A percentile compares a stretch with the other conserved stretches of the same genome.
These are phyloP conservation scores for Mastomys coucha DNA, from an alignment of 2,113 vertebrate genomes.

Conservation along the genomic window DNA sequence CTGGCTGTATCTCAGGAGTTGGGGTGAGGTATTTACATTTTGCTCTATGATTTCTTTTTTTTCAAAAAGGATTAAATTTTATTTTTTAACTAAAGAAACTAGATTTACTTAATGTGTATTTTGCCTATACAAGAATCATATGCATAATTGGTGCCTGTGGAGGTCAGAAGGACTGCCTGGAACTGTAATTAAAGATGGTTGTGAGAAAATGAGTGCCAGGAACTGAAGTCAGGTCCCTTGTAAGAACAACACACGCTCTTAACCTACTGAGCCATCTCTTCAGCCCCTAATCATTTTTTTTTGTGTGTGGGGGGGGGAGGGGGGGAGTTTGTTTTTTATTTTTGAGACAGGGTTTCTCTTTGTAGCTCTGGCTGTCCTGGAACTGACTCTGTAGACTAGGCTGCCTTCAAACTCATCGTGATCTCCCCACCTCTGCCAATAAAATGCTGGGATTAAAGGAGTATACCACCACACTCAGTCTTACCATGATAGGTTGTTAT, in stretches of 20 bases:
- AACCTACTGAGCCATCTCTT: background rate
- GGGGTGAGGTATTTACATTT: background rate
- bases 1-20: constrained; percentile 7
- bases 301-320: no score
- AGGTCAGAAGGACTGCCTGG: background rate
- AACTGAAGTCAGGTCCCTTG: background rate
- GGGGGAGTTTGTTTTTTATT: background rate
- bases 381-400: background rate
- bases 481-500: background rate
- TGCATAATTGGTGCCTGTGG: background rate
- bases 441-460: background rate
- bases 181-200: background rate
- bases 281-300: background rate
- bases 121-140: background rate
- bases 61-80: constrained; percentile 29
- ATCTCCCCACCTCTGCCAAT: background rate
- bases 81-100: constrained; percentile 9
- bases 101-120: background rate
- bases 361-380: background rate
- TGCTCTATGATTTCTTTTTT: background rate
- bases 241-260: background rate
- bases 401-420: background rate
- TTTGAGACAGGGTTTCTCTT: background rate
- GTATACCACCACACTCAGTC: background rate
- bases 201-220: background rate